Base-by-base conservation (phyloP, 2,888 invertebrate genomes). In the Helobdella robusta region DNA sequence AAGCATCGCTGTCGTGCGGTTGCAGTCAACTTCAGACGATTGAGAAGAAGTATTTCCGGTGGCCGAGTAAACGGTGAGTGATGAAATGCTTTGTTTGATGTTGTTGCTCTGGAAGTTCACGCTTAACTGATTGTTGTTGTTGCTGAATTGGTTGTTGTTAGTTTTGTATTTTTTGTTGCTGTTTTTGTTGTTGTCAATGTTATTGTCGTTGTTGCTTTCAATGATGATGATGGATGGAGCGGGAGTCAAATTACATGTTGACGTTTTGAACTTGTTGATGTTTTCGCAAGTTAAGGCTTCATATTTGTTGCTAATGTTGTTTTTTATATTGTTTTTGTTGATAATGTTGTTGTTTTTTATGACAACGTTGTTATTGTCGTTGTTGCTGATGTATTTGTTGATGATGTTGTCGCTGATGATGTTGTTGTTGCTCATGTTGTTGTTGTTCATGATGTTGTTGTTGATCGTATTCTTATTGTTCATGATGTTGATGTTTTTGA, bases 1-100 rank as follows among this genome's bases (percentile, higher is more conserved):
- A 72, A 92, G 81, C 91, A 92, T 91, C 70, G 87, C 84, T 0
- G 91, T 91, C 0, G 92, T 92, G 52, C 92, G 85, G 70, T 77
- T 77, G 69, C 77, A 75, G 80, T 91, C 77, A 52, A 72, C 72
- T 23, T 72, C 72, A n/a, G 56, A 25, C 5, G 56, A 56, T 32
- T 28, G 32, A 40, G 44, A 40, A 40, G n/a, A n/a, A 56, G 32
- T 30, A n/a, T 30, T n/a, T 6, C 11, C 20, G n/a, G 20, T 56
- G 20, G 54, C 54, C 30, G 56, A 56, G n/a, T 4, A n/a, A 30
- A 56, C 56, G 28, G 56, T 56, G 30, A 56, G 28, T 28, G 56
- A 15, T 5, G 56, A 56, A n/a, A 32, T 1, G 8, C 56, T 56
- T 30, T 28, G 56, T 56, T 20, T 56, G 8, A 56, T 28, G n/a